Conservation (phyloP, 2,797 vertebrate genomes). For the Thaleichthys pacificus region DNA sequence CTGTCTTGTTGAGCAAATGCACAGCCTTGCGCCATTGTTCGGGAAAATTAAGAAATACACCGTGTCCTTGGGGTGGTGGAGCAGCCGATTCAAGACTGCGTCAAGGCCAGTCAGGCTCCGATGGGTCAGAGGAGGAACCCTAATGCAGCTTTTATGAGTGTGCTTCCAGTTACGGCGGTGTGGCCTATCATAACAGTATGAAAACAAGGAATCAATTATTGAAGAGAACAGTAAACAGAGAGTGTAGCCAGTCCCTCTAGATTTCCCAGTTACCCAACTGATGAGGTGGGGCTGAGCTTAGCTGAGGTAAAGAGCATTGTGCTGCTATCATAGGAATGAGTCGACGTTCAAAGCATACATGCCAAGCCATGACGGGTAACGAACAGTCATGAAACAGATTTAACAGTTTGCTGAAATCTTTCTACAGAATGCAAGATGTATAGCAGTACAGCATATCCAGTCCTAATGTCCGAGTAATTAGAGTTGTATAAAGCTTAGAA, state of each 20-base stretch:
- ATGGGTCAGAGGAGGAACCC: slow-evolving; percentile 33
- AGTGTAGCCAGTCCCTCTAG: slow-evolving; percentile 54
- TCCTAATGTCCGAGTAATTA: too few species aligned
- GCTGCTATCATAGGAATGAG: neutral
- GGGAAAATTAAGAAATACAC: slow-evolving; percentile 17
- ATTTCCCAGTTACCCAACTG: slow-evolving; percentile 19
- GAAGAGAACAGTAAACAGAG: slow-evolving; percentile 65
- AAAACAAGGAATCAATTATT: slow-evolving; percentile 79
- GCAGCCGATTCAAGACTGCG: neutral
- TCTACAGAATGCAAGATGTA: too few species aligned
- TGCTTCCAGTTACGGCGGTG: slow-evolving; percentile 43
- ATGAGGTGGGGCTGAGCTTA: neutral
- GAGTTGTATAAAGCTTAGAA: too few species aligned
- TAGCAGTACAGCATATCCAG: too few species aligned
- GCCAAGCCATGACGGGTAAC: neutral
- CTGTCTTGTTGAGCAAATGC: slow-evolving; percentile 37
- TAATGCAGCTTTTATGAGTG: slow-evolving; percentile 47
- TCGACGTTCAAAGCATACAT: neutral
- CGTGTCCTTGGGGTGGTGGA: neutral
- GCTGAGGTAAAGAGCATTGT: neutral
- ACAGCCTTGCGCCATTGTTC: slow-evolving; percentile 8
- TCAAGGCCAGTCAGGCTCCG: neutral
- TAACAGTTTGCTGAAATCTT: too few species aligned
- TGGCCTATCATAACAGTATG: slow-evolving; percentile 72
- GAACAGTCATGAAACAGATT: neutral